Evolutionary conservation across 2,888 invertebrate species (phyloP).

Genomic region (Galerucella nymphaeae): DNA sequence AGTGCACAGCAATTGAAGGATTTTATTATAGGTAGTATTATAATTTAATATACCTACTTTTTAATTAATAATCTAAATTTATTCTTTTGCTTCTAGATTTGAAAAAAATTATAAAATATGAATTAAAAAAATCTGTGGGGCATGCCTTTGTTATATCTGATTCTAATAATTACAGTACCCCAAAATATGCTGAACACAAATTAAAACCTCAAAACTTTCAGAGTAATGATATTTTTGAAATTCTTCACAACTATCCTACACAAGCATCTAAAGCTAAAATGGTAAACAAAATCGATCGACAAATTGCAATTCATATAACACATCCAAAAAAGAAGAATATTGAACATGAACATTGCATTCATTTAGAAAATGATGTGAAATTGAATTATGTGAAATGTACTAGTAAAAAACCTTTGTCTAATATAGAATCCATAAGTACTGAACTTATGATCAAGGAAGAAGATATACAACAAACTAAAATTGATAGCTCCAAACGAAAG

Average conservation of each 20-base stretch:
- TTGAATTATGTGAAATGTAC: not conserved
- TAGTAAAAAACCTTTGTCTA: conserved; percentile 17
- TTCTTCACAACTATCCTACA: conserved; percentile 62
- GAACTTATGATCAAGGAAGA: not conserved
- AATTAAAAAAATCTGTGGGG: conserved; percentile 55
- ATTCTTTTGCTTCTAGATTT: conserved; percentile 68
- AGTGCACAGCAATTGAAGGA: conserved; percentile 79
- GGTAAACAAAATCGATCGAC: conserved; percentile 49
- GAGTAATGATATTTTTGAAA: conserved; percentile 54
- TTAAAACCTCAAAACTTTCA: not conserved
- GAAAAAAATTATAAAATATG: conserved; percentile 75
- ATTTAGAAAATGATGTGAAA: conserved; percentile 27
- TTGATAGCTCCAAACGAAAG: conserved; percentile 21
- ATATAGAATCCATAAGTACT: conserved; percentile 10
- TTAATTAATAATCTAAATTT: conserved; percentile 15
- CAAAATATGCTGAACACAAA: conserved; percentile 7
- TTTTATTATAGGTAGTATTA: conserved; percentile 77
- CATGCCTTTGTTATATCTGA: not conserved
- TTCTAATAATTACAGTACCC: conserved; percentile 14
- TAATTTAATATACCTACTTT: not conserved
- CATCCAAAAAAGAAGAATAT: conserved; percentile 40
- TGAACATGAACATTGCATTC: conserved; percentile 46
- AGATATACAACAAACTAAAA: not conserved
- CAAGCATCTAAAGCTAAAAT: conserved; percentile 63
- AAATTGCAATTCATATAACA: conserved; percentile 55